Percentiles rank a stretch among this genome's conserved stretches.
Evolutionary conservation across 1,140 invertebrate genomes (phyloP).

Genomic region (Drosophila ironensis): DNA sequence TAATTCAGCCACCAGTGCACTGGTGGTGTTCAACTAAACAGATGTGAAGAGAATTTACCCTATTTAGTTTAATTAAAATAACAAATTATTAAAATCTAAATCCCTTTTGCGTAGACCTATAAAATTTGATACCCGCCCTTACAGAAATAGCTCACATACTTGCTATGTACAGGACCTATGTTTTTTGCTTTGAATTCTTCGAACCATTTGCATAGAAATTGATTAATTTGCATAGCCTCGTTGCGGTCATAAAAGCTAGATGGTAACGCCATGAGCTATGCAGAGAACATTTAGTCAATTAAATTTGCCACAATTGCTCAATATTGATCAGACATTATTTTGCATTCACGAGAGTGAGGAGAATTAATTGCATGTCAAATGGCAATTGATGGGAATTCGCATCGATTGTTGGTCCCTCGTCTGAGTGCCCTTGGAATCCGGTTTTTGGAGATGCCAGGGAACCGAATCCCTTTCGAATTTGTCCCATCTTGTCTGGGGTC

Average conservation of each 20-base stretch:
- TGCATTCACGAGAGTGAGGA: constrained; percentile 6
- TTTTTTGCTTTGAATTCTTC: background rate
- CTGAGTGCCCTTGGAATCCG: background rate
- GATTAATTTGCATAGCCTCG: constrained; percentile 39
- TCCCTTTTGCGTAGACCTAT: no score
- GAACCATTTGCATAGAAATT: constrained; percentile 33
- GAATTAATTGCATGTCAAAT: constrained; percentile 68
- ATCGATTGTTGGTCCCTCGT: constrained; percentile 20
- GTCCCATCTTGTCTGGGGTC: background rate
- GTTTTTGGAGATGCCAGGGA: constrained; percentile 8
- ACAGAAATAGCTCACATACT: background rate
- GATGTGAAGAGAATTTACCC: no score
- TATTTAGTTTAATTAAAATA: no score
- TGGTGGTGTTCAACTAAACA: no score
- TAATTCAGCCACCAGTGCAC: no score
- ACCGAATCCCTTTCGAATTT: background rate
- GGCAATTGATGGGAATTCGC: constrained; percentile 56
- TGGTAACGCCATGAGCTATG: background rate
- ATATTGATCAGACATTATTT: constrained; percentile 33
- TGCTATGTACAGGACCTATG: no score
- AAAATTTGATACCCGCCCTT: no score
- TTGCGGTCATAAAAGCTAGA: constrained; percentile 29
- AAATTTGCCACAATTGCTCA: constrained; percentile 31
- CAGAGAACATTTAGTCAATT: constrained; percentile 18
- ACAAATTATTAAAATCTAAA: no score